Evolutionary conservation across 2,888 invertebrate genomes (phyloP), one percentile per base, ranked within the genome.

Genomic region (Torymus texanus): DNA sequence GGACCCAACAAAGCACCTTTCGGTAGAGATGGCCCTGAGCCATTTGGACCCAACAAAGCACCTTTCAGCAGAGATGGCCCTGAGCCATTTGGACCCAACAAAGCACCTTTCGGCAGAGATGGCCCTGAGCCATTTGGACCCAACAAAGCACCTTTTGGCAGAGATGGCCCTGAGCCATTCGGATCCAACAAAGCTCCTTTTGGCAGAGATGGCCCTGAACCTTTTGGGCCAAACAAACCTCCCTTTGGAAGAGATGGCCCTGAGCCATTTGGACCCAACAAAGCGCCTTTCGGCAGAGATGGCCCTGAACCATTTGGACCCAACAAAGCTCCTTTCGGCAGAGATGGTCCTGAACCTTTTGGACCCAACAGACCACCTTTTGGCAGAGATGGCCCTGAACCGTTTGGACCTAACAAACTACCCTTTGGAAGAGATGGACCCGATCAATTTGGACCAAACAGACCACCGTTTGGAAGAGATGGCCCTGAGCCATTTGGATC

Each of bases 111-210:
- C 10, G 58, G 41, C 21, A 53, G 50, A 51, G 80, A 80, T 62
- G 80, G 50, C n/a, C 63, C 66, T 16, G 78, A 74, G 1, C 50
- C 75, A 11, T 78, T 74, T 73, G 72, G 79, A 14, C 68, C 80
- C 0, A 68, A 75, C 18, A 72, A 29, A n/a, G 51, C 18, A 11
- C 18, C 58, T 12, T 71, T 63, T 16, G 72, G 77, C 4, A 77
- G 76, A 67, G 79, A 70, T 29, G 75, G 72, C 24, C 70, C 29
- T 5, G 29, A 29, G 3, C 29, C 29, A 3, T 29, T 29, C 3
- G 29, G 29, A 5, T 3, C 29, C 29, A 29, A 2, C 29, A 29
- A 29, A 29, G 29, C 2, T 2, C 29, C 78, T 0, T 61, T 75
- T 11, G 79, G 78, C 41, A 76, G 4, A 75, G 74, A 70, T 51